Conservation (phyloP, 2,797 vertebrate genomes). For the Pagetopsis macropterus region DNA sequence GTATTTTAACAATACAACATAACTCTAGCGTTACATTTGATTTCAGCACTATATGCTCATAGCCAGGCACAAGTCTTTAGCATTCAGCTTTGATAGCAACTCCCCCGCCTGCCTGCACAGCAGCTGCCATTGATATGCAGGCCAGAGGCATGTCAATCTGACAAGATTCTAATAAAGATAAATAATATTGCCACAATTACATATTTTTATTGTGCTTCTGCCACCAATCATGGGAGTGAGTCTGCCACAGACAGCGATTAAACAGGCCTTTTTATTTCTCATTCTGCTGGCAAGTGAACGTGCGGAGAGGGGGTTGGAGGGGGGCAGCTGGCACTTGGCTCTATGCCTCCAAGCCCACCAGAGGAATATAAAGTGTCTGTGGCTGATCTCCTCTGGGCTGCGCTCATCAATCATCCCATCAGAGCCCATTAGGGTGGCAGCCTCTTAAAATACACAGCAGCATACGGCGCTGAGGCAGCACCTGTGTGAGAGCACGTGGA, state of each 20-base stretch:
- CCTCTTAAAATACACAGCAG: constrained; percentile 72
- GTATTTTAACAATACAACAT: constrained; percentile 33
- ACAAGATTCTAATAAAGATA: constrained; percentile 87
- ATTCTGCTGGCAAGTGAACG: constrained; percentile 56
- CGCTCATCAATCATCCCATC: constrained; percentile 86
- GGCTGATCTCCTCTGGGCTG: constrained; percentile 78
- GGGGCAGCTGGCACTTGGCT: constrained; percentile 65
- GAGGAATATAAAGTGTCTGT: constrained; percentile 83
- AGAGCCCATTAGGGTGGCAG: constrained; percentile 81
- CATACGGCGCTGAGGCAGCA: constrained; percentile 74
- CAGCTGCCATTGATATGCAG: constrained; percentile 79
- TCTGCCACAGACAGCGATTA: constrained; percentile 73
- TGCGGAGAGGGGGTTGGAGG: constrained; percentile 15
- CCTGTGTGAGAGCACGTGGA: constrained; percentile 69
- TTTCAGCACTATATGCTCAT: constrained; percentile 16
- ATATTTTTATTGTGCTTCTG: constrained; percentile 77
- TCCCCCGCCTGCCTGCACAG: constrained; percentile 19
- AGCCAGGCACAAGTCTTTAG: constrained; percentile 32
- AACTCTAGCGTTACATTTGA: constrained; percentile 50
- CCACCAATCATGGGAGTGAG: constrained; percentile 71
- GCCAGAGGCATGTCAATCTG: constrained; percentile 77
- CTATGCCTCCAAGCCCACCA: constrained; percentile 70
- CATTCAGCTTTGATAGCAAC: constrained; percentile 41
- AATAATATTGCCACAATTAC: constrained; percentile 84
- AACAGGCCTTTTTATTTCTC: constrained; percentile 71